phyloP scores from a whole-genome alignment of 35 echinoderm and acorn worm genomes.

The Ophiothrix spiculata region DNA sequence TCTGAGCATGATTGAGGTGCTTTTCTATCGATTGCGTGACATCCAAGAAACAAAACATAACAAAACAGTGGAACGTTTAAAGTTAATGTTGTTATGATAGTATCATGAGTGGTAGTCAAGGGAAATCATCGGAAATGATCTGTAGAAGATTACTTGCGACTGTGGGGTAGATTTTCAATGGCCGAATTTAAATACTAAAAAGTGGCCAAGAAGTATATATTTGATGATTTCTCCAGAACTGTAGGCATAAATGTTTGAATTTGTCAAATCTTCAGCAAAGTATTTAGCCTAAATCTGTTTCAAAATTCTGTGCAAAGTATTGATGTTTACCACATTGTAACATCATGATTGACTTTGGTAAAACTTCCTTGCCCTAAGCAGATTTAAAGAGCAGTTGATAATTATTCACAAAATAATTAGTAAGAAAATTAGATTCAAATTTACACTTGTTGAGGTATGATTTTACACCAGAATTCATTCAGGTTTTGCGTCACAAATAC shows the following conservation, averaged over 20 bases:
- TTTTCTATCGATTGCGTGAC: no score
- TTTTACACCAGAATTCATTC: not conserved
- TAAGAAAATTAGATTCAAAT: not conserved
- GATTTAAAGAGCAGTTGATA: not conserved
- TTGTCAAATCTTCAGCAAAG: not conserved
- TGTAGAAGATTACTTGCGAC: no score
- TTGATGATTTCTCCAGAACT: not conserved
- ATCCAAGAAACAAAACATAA: no score
- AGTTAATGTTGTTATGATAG: no score
- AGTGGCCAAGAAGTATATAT: not conserved
- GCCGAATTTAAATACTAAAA: not conserved
- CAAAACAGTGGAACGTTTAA: no score
- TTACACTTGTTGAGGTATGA: not conserved
- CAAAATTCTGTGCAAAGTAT: not conserved
- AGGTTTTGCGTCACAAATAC: no score
- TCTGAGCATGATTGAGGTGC: no score
- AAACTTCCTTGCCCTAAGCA: not conserved
- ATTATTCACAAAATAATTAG: no score
- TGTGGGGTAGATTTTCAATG: not conserved
- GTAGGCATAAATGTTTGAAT: not conserved
- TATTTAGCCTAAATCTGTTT: not conserved
- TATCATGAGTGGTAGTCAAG: no score
- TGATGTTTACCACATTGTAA: not conserved
- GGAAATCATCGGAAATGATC: no score
- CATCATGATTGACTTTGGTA: not conserved